phyloP scores from a whole-genome alignment of 1,140 invertebrate genomes.

The Papilio glaucus region DNA sequence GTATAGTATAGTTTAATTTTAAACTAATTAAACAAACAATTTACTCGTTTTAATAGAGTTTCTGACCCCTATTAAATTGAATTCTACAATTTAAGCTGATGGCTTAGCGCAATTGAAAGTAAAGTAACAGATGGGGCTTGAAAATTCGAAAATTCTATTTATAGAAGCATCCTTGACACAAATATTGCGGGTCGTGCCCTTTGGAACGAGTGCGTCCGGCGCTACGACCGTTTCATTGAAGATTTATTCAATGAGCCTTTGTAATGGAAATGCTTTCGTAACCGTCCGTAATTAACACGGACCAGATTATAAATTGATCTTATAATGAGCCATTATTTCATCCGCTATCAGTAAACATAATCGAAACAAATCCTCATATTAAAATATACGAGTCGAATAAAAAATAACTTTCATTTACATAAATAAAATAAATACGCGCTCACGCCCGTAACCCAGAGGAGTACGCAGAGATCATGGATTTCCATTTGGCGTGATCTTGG shows the following conservation, averaged over 20 bases:
- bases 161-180: constrained; percentile 70
- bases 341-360: not conserved
- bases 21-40: not conserved
- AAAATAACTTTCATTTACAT: no score
- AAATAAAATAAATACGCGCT: no score
- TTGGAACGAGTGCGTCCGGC: constrained; percentile 49
- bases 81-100: not conserved
- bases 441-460: no score
- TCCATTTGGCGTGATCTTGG: no score
- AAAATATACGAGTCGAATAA: no score
- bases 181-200: constrained; percentile 68
- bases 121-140: constrained; percentile 38
- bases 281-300: constrained; percentile 21
- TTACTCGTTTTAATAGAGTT: not conserved
- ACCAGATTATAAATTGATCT: not conserved
- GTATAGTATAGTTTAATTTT: no score
- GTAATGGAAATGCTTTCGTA: constrained; percentile 26
- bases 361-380: not conserved
- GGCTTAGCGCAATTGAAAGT: constrained; percentile 21
- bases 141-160: constrained; percentile 60
- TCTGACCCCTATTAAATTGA: not conserved
- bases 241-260: constrained; percentile 49
- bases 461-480: no score
- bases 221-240: constrained; percentile 48
- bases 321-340: not conserved